phyloP scores from a whole-genome alignment of 2,797 vertebrate species.

The Argya squamiceps region DNA sequence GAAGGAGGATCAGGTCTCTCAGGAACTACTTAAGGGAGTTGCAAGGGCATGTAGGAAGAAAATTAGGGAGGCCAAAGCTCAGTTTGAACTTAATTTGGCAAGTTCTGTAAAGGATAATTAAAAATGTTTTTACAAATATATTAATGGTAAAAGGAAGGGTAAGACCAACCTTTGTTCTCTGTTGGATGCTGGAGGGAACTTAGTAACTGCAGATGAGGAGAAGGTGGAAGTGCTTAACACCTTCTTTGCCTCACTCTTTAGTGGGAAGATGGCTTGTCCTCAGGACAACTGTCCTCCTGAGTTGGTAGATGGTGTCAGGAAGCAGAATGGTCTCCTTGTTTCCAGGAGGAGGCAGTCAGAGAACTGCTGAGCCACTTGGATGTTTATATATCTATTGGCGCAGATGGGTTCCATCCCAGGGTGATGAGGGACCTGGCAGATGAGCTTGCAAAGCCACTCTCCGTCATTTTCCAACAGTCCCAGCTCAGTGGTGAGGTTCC shows the following conservation, averaged over 20 bases:
- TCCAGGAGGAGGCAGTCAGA: background rate
- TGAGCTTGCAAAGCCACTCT: background rate
- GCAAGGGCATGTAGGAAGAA: background rate
- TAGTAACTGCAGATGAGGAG: background rate
- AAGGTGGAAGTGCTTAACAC: background rate
- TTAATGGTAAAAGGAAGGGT: background rate
- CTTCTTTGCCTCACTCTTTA: background rate
- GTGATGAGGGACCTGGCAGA: background rate
- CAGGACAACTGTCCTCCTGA: background rate
- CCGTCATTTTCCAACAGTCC: background rate
- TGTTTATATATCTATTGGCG: background rate
- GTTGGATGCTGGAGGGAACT: background rate
- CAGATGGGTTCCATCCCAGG: background rate
- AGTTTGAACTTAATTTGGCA: background rate
- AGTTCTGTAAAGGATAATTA: background rate
- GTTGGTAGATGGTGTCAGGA: background rate
- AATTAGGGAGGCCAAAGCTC: background rate
- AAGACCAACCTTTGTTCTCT: background rate
- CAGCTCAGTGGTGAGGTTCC: background rate
- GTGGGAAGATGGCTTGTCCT: background rate
- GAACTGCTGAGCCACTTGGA: background rate
- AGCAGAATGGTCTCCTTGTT: background rate
- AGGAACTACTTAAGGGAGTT: background rate
- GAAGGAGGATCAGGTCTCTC: background rate
- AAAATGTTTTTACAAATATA: background rate